Base-by-base conservation (phyloP, 2,797 vertebrate species). In the Todus mexicanus region DNA sequence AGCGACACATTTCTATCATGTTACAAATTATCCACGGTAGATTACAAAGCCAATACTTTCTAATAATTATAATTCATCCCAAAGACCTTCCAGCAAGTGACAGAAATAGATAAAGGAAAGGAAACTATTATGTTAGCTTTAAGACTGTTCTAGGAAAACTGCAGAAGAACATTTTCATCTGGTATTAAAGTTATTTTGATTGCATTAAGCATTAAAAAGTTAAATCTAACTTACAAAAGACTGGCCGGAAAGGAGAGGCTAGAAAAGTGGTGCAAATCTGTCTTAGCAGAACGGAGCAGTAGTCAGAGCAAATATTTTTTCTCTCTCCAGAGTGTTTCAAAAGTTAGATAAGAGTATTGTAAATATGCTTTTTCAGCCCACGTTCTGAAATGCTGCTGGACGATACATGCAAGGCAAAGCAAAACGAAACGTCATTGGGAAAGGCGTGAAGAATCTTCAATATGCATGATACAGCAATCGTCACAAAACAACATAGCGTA, bases 201-300 rank as follows among this genome's bases (percentile, higher is more conserved):
- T 94, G 84, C 71, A 96, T 4, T 51, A 71, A 96, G 74, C 75
- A 91, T 84, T 51, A 92, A 82, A 88, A 84, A 66, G 37, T 47
- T 93, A 63, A 31, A 90, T 92, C 94, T 96, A n/a, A n/a, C 65
- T 96, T 91, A 93, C 27, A 92, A 91, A 74, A 65, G 81, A 76
- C 1, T 91, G 87, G 81, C 68, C 86, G 80, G 81, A 93, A 96
- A 83, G 94, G n/a, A 73, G 94, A 95, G 69, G 89, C 64, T 69
- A 65, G 48, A 51, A 92, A 80, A 80, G 72, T 72, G 83, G 77
- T 70, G 54, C 82, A 95, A 82, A 75, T 89, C 60, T 89, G 47
- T 60, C 80, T 73, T 56, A 70, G 90, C 51, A 93, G 84, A 92
- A 95, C 93, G 86, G 69, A 89, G 69, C 54, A 87, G 48, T 35